Percentiles rank a stretch among this genome's conserved stretches.
Conservation (phyloP, 1,140 invertebrate genomes). For the Eueides isabella region DNA sequence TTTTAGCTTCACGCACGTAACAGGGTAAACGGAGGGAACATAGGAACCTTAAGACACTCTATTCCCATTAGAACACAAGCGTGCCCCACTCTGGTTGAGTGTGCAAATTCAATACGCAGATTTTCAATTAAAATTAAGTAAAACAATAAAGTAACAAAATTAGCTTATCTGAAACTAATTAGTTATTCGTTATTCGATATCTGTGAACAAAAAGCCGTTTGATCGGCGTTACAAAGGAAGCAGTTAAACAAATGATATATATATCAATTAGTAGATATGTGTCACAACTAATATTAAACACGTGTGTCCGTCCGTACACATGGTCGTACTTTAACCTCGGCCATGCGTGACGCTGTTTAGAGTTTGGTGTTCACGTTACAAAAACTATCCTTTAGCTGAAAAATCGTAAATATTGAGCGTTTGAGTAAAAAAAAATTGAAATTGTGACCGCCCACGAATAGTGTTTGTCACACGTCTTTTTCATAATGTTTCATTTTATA, state of each 20-base stretch:
- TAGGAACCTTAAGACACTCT: too few species aligned
- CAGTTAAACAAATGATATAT: conserved; percentile 41
- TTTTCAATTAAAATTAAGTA: too few species aligned
- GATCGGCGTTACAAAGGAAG: conserved; percentile 40
- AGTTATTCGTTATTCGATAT: background rate
- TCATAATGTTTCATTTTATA: background rate
- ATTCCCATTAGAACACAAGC: too few species aligned
- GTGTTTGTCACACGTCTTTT: background rate
- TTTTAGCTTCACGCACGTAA: too few species aligned
- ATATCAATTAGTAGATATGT: conserved; percentile 48
- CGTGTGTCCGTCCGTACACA: conserved; percentile 49
- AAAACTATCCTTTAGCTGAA: conserved; percentile 26
- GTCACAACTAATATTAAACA: conserved; percentile 58
- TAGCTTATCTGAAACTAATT: too few species aligned
- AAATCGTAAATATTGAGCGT: conserved; percentile 15
- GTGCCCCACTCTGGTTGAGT: too few species aligned
- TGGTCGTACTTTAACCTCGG: conserved; percentile 55
- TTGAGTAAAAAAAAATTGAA: background rate
- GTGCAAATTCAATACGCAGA: too few species aligned
- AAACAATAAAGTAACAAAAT: too few species aligned
- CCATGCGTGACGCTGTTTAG: conserved; percentile 53
- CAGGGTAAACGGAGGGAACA: too few species aligned
- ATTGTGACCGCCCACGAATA: conserved; percentile 13
- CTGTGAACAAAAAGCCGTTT: background rate
- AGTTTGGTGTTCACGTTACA: conserved; percentile 32